phyloP scores from a whole-genome alignment of 2,113 vertebrate species.

The Macrotis lagotis region DNA sequence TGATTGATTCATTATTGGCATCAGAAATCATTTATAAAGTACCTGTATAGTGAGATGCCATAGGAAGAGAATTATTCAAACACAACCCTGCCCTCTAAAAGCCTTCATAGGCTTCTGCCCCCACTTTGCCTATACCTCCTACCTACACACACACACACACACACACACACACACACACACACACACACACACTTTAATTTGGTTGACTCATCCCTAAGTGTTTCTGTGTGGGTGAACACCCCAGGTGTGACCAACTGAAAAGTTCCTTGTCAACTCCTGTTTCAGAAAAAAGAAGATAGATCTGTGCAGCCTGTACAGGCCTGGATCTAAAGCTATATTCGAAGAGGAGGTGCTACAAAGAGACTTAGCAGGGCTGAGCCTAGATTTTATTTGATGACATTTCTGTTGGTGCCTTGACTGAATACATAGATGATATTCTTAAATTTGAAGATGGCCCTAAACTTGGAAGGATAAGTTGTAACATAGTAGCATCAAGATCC shows the following conservation, averaged over 20 bases:
- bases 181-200: neutral
- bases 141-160: neutral
- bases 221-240: neutral
- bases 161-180: neutral
- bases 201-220: neutral
- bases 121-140: neutral
- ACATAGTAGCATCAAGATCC: neutral
- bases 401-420: neutral
- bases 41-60: neutral
- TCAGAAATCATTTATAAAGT: neutral
- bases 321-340: neutral
- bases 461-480: neutral
- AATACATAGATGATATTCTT: neutral
- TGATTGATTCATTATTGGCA: neutral
- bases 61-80: neutral
- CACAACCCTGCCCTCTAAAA: too few species aligned
- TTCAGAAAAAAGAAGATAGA: neutral
- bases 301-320: neutral
- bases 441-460: neutral
- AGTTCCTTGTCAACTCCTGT: neutral
- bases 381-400: neutral
- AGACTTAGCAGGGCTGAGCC: neutral
- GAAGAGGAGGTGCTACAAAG: neutral
- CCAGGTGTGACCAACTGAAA: neutral
- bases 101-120: neutral